Conservation (phyloP, 2,888 invertebrate genomes). For the Sycophila texana region DNA sequence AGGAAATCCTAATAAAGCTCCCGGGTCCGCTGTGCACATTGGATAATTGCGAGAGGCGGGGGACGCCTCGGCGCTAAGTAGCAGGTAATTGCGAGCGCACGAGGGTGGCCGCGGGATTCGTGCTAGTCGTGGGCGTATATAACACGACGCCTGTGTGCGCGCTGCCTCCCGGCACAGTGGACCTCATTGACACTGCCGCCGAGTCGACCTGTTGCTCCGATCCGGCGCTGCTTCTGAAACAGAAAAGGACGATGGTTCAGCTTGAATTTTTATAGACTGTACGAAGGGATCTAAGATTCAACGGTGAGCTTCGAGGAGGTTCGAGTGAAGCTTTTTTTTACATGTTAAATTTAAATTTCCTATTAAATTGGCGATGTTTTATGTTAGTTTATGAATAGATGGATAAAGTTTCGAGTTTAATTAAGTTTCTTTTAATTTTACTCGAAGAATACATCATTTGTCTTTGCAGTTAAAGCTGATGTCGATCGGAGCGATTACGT, state of each 20-base stretch:
- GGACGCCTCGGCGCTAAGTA: constrained; percentile 50
- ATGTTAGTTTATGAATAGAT: not conserved
- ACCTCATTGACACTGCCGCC: too few species aligned
- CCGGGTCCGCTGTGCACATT: constrained; percentile 60
- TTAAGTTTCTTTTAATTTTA: not conserved
- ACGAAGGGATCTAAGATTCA: too few species aligned
- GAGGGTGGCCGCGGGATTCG: constrained; percentile 2
- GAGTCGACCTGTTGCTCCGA: too few species aligned
- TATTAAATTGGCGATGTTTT: too few species aligned
- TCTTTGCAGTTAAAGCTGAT: too few species aligned
- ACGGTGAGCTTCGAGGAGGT: too few species aligned
- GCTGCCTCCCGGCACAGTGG: not conserved
- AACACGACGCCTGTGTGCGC: not conserved
- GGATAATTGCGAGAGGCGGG: constrained; percentile 68
- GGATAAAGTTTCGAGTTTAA: not conserved
- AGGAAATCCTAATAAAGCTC: constrained; percentile 68
- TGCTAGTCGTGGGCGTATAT: constrained; percentile 11
- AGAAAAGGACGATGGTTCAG: not conserved
- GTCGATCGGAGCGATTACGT: too few species aligned
- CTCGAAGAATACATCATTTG: not conserved
- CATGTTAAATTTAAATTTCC: too few species aligned
- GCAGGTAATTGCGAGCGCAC: constrained; percentile 48
- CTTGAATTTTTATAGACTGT: too few species aligned
- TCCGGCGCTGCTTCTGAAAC: not conserved
- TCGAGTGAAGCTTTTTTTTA: too few species aligned